phyloP scores from a whole-genome alignment of 2,113 vertebrate species.

The Indri indri region DNA sequence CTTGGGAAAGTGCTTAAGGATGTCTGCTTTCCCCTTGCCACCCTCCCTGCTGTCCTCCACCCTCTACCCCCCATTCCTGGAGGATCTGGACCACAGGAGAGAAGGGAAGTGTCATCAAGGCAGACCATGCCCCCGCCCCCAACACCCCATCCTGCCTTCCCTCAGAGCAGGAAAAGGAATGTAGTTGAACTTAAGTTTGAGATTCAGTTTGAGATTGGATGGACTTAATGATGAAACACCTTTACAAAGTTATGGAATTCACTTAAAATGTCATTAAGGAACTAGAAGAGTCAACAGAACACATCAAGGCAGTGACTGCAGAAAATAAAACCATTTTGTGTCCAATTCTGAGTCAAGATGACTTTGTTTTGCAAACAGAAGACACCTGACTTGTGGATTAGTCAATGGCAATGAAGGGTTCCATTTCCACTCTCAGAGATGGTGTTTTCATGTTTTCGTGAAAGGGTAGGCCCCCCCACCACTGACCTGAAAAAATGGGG shows the following conservation, averaged over 20 bases:
- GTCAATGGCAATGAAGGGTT: background rate
- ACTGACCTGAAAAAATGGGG: background rate
- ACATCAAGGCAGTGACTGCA: background rate
- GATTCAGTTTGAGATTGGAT: background rate
- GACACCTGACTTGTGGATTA: background rate
- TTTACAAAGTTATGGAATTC: background rate
- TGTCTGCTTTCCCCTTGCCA: background rate
- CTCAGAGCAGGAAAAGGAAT: fast-evolving
- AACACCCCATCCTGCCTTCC: background rate
- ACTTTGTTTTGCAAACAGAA: background rate
- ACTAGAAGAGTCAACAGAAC: background rate
- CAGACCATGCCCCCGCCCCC: no score
- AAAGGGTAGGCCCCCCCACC: background rate
- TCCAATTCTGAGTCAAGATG: background rate
- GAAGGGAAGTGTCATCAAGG: background rate
- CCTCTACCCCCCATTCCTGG: background rate
- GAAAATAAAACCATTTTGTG: background rate
- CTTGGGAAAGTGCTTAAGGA: background rate
- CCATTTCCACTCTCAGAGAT: background rate
- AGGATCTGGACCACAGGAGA: background rate
- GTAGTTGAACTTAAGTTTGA: background rate
- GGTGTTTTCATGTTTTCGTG: no score
- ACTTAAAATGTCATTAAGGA: background rate
- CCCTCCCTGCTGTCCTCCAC: background rate
- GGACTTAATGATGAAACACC: background rate